Evolutionary conservation across 2,113 vertebrate genomes (phyloP).

Genomic region (Dromiciops gliroides): DNA sequence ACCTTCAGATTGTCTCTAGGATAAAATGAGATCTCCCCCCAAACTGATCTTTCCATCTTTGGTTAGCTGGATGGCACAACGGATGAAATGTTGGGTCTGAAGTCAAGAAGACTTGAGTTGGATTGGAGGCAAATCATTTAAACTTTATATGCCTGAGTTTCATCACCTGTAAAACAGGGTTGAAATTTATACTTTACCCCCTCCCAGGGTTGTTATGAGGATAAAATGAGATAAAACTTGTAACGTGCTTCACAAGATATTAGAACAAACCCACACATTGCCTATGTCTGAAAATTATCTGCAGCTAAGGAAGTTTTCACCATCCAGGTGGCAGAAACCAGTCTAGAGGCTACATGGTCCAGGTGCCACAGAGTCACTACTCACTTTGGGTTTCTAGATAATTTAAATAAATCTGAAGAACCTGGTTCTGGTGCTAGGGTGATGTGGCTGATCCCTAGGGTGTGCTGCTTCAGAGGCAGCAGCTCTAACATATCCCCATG

Average conservation of each 20-base stretch:
- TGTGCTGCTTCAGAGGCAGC: neutral
- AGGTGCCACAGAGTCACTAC: neutral
- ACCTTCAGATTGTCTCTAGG: neutral
- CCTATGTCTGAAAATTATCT: neutral
- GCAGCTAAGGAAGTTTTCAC: neutral
- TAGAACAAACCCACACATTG: neutral
- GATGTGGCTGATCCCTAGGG: neutral
- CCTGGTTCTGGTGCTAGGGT: neutral
- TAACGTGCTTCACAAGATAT: neutral
- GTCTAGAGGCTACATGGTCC: neutral
- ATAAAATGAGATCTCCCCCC: neutral
- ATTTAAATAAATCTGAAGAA: neutral
- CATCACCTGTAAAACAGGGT: neutral
- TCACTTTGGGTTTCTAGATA: neutral
- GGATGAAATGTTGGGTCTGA: neutral
- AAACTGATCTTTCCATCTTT: neutral
- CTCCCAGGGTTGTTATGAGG: neutral
- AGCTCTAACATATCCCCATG: neutral
- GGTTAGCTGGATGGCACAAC: neutral
- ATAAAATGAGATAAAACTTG: neutral
- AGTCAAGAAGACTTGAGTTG: neutral
- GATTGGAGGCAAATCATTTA: neutral
- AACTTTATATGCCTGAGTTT: neutral
- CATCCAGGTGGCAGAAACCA: neutral
- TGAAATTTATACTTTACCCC: neutral